A percentile compares a stretch with the other conserved stretches of the same genome.
phyloP scores from a whole-genome alignment of 2,888 invertebrate species.

The Nephrotoma appendiculata region DNA sequence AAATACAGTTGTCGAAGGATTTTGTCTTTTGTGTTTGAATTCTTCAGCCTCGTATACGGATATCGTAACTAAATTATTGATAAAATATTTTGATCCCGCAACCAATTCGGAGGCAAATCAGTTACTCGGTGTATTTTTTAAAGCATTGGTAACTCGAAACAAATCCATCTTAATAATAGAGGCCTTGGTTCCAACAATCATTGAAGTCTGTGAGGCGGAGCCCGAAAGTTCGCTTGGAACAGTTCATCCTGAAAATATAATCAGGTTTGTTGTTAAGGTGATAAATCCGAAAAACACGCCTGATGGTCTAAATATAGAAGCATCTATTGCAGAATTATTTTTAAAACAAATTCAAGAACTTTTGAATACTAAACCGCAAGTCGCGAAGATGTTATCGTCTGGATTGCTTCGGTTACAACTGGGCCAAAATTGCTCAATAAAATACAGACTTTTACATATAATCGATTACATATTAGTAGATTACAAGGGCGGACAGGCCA shows the following conservation, averaged over 20 bases:
- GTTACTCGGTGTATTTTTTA: slow-evolving; percentile 29
- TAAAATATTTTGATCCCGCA: slow-evolving; percentile 72
- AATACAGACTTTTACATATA: background rate
- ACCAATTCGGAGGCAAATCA: slow-evolving; percentile 34
- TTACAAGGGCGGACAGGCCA: background rate
- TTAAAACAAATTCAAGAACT: slow-evolving; percentile 27
- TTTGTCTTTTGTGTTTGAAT: slow-evolving; percentile 27
- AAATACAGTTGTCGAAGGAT: slow-evolving; percentile 25
- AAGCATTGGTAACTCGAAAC: slow-evolving; percentile 23
- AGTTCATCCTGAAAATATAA: slow-evolving; percentile 58
- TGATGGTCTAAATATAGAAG: slow-evolving; percentile 24
- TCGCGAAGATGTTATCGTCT: background rate
- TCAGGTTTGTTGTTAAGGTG: slow-evolving; percentile 59
- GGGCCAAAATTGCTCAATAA: background rate
- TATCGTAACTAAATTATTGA: slow-evolving; percentile 38
- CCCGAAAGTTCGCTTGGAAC: slow-evolving; percentile 57
- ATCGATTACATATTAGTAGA: background rate
- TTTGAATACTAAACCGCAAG: slow-evolving; percentile 21
- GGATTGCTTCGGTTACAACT: background rate
- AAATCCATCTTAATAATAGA: slow-evolving; percentile 25
- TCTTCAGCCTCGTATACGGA: slow-evolving; percentile 26
- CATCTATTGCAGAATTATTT: slow-evolving; percentile 26
- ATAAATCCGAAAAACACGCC: slow-evolving; percentile 37
- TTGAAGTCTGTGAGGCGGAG: slow-evolving; percentile 57
- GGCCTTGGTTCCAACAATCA: slow-evolving; percentile 59